Base-by-base conservation (phyloP, 2,888 invertebrate genomes). In the Petrolisthes manimaculis region DNA sequence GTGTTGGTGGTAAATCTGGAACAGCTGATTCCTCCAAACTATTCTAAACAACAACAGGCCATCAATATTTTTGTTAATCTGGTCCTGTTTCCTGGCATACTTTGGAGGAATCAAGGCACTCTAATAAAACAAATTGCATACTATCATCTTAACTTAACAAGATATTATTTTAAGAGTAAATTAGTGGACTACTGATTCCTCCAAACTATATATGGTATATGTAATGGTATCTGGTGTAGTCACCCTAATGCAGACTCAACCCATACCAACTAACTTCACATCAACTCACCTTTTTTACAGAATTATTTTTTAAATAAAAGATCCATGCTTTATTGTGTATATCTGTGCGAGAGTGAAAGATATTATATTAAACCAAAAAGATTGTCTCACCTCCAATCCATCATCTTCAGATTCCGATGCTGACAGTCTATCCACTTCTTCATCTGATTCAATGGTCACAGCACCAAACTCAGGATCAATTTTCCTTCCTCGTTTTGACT, bases 351-450 rank as follows among this genome's bases (percentile, higher is more conserved):
- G 37, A 37, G 37, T 37, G 37, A 37, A 37, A 37, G 37, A 37
- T 37, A 37, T 8, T 8, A 74, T 9, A 74, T 1, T 12, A 74
- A 74, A 74, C 9, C 9, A 2, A 74, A 74, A 74, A 74, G 1
- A n/a, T 9, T 18, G 21, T 8, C n/a, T 18, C 9, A 18, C 61
- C 18, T 12, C 18, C 37, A 77, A 75, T 24, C 83, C 87, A 77
- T 83, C 87, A 54, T 87, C 83, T 55, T 83, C 87, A 84, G 67
- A 67, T 0, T 87, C 87, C 5, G 83, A 83, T 0, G 71, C 87
- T 21, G 87, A 87, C 8, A 78, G 83, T n/a, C 83, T 83, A 18
- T 87, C 87, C 9, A 87, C 71, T 6, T 87, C 87, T 71, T 87
- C 87, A 54, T 67, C 87, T 61, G 83, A 83, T 69, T 87, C 69